Base-by-base conservation (phyloP, 2,113 vertebrate species). In the Taurulus bubalis region DNA sequence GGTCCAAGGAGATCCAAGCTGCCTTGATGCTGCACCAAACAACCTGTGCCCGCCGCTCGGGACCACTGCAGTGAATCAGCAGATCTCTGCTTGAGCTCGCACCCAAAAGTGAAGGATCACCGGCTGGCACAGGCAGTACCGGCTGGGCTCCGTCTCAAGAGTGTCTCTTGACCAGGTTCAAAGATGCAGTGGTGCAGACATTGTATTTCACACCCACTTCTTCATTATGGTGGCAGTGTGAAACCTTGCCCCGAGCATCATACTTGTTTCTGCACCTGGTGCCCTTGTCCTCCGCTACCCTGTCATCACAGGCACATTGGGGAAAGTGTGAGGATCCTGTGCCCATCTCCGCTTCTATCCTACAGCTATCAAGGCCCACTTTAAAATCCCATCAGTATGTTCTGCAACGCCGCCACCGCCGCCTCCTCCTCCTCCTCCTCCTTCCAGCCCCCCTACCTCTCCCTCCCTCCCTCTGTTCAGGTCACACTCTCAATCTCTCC, bases 1-100 rank as follows among this genome's bases (percentile, higher is more conserved):
- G 22, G 47, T 51, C 47, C 47, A 51, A 68, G 69, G 69, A 14
- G 73, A 86, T 88, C 79, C 60, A 28, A 59, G 80, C 84, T 78
- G 90, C 66, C 69, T 16, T 77, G 62, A 55, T 75, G 74, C 84
- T 69, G 55, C 85, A 86, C 75, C 79, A 71, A 32, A 64, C 80
- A 82, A 78, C 82, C 87, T 80, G 75, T 28, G 53, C 69, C 87
- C 84, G 79, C 77, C 65, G 73, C 82, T 77, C 76, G 9, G 79
- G 67, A 80, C 83, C 84, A 77, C 91, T 88, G 91, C 93, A 92
- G 92, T 91, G 92, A 94, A 91, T 92, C 91, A 92, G 91, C 92
- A 94, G 34, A 91, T 92, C 87, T 91, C 69, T 60, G 69, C 75
- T 69, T 69, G 63, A 82, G 82, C 75, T 68, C 75, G 3, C 71